A percentile compares a stretch with the other conserved stretches of the same genome.
Evolutionary conservation across 2,113 vertebrate species (phyloP).

Genomic region (Grus americana): DNA sequence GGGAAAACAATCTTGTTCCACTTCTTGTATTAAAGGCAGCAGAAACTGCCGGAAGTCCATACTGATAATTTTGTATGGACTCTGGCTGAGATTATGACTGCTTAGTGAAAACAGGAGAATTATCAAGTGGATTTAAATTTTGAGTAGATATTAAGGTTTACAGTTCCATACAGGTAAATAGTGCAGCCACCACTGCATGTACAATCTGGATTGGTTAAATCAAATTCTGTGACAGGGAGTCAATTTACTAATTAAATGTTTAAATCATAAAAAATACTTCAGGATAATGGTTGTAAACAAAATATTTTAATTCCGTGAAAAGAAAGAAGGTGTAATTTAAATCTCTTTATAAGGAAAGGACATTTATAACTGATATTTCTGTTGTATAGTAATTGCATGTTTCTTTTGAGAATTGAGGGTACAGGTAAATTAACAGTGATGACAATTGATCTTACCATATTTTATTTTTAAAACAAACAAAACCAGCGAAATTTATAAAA

Average conservation of each 20-base stretch:
- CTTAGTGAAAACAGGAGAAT: neutral
- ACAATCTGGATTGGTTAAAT: neutral
- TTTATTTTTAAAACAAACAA: neutral
- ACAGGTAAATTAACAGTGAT: neutral
- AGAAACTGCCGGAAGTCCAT: neutral
- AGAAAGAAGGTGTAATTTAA: neutral
- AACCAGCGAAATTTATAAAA: neutral
- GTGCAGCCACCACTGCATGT: neutral
- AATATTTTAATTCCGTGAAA: neutral
- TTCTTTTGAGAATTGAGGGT: neutral
- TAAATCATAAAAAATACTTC: neutral
- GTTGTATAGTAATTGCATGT: neutral
- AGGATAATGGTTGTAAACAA: neutral
- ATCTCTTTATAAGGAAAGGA: neutral
- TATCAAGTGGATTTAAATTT: neutral
- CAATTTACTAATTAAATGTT: conserved; percentile 3
- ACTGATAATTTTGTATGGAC: neutral
- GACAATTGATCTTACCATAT: neutral
- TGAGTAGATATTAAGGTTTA: neutral
- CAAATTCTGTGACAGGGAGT: neutral
- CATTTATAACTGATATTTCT: neutral
- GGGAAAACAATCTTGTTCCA: neutral
- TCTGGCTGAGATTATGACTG: neutral
- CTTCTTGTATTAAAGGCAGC: neutral
- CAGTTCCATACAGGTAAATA: neutral